Conservation (phyloP, 2,888 invertebrate genomes). For the Odontothrips loti region DNA sequence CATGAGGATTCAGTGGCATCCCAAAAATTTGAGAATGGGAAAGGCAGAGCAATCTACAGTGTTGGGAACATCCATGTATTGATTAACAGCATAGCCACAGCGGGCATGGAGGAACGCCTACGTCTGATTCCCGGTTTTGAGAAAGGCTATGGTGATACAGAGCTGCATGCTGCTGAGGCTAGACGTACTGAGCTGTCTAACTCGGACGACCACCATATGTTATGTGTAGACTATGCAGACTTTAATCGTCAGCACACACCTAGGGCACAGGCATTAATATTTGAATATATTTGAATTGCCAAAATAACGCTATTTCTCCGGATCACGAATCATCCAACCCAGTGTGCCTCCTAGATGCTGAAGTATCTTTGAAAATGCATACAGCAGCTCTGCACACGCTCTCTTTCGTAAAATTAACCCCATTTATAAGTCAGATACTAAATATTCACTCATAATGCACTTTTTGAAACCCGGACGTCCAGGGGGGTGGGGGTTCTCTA, state of each 20-base stretch:
- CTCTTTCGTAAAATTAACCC: too few relatives aligned
- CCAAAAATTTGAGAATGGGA: not conserved
- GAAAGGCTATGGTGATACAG: not conserved
- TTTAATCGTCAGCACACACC: not conserved
- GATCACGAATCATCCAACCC: too few relatives aligned
- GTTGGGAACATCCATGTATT: not conserved
- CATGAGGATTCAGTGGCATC: not conserved
- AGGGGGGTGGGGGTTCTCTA: too few relatives aligned
- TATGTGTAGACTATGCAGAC: not conserved
- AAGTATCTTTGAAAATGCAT: too few relatives aligned
- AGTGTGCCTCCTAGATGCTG: too few relatives aligned
- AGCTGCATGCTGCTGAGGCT: not conserved
- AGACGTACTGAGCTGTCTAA: not conserved
- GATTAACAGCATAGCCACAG: not conserved
- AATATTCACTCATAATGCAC: too few relatives aligned
- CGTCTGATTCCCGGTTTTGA: not conserved
- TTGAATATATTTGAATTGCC: too few relatives aligned
- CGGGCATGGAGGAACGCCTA: not conserved
- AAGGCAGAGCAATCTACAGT: not conserved
- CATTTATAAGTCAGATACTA: too few relatives aligned
- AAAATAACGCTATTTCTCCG: too few relatives aligned
- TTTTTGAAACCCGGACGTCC: too few relatives aligned
- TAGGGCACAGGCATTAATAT: not conserved
- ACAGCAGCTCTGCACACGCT: too few relatives aligned
- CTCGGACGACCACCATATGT: not conserved